phyloP scores from a whole-genome alignment of 2,888 invertebrate species.

The Pandemis corylana region DNA sequence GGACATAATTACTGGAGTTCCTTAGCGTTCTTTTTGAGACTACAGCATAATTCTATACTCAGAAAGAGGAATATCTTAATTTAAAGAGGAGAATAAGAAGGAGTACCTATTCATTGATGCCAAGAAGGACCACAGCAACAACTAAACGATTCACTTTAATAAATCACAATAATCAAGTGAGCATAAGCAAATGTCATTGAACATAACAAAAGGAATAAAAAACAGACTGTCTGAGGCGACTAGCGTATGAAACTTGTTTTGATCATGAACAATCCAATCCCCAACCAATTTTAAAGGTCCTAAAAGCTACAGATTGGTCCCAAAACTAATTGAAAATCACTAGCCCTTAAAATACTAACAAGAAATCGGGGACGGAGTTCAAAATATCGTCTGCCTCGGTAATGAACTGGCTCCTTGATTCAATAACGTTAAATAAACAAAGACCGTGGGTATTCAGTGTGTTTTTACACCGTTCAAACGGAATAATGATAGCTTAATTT shows the following conservation, averaged over 20 bases:
- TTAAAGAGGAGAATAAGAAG: background rate
- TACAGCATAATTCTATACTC: background rate
- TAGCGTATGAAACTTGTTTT: background rate
- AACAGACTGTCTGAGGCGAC: background rate
- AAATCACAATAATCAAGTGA: background rate
- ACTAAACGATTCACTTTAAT: background rate
- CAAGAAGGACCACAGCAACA: too few species aligned
- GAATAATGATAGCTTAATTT: slow-evolving; percentile 8
- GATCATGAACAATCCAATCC: background rate
- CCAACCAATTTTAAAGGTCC: background rate
- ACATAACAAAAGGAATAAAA: background rate
- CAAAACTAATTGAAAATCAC: slow-evolving; percentile 8
- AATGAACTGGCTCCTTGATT: slow-evolving; percentile 4
- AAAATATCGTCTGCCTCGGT: background rate
- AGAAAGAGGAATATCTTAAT: background rate
- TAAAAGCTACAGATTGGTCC: background rate
- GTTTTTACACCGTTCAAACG: slow-evolving; percentile 14
- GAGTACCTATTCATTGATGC: background rate
- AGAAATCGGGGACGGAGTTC: background rate
- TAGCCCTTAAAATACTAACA: background rate
- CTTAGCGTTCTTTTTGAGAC: background rate
- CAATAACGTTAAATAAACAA: slow-evolving; percentile 25
- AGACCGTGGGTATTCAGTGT: slow-evolving; percentile 15
- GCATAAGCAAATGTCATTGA: background rate
- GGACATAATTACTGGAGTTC: slow-evolving; percentile 4